Evolutionary conservation across 2,888 invertebrate genomes (phyloP), one percentile per base, ranked within the genome.

Genomic region (Tetragnatha montana): DNA sequence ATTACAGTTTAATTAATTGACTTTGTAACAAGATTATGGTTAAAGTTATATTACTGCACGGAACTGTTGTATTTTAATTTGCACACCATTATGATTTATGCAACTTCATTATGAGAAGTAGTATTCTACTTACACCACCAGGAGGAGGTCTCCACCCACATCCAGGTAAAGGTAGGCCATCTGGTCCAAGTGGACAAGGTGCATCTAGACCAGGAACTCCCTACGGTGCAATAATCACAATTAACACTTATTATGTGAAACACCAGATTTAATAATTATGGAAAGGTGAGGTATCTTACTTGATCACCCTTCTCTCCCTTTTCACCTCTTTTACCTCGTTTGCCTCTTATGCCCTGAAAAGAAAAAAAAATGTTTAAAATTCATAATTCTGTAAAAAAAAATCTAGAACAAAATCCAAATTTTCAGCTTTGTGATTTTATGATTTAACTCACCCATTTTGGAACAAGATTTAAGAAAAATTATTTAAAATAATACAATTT

Each of bases 191-290:
- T 92, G 99, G 99, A 94, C 99, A 99, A 17, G 99, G 99, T 71
- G 99, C 99, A 94, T 99, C 99, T 92, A 99, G 94, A 60, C 99
- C 99, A 68, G 98, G 98, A 92, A 98, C 98, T 92, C 99, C 99
- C 95, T 94, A 91, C 14, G 74, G 81, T 8, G 21, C 8, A 70
- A 68, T 21, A 17, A 60, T 10, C 60, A 60, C 17, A 17, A 10
- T 17, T 60, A 10, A 60, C 60, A 60, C 60, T 60, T 60, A 60
- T 35, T 4, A 35, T 35, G 4, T 35, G 4, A 35, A 35, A 35
- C 4, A 35, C 35, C 35, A 35, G 35, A 35, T n/a, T n/a, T n/a
- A n/a, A n/a, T n/a, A n/a, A n/a, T n/a, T n/a, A n/a, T n/a, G n/a
- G n/a, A n/a, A n/a, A n/a, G n/a, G n/a, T n/a, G n/a, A n/a, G n/a